Percentiles rank a stretch among this genome's conserved stretches.
Evolutionary conservation across 2,113 vertebrate species (phyloP).

Genomic region (Nannospalax galili): DNA sequence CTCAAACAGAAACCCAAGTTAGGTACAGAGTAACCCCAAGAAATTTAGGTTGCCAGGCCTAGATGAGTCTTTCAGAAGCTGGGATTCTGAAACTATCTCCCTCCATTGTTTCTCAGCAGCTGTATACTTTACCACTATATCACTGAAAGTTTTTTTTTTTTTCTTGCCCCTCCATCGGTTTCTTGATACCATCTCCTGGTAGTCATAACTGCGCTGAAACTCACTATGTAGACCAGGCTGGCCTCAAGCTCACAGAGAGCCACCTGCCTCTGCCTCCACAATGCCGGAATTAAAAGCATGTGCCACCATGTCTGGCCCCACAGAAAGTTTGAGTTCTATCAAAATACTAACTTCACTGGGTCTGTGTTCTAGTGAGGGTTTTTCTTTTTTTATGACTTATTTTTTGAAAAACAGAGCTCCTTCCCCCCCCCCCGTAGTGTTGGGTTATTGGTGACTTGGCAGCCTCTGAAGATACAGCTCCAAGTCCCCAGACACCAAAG

Average conservation of each 20-base stretch:
- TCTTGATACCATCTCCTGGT: too few species aligned
- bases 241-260: too few species aligned
- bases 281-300: too few species aligned
- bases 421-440: background rate
- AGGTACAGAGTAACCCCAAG: background rate
- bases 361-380: background rate
- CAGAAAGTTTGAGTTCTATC: background rate
- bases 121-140: background rate
- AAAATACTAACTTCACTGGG: background rate
- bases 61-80: background rate
- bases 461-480: background rate
- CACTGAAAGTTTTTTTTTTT: too few species aligned
- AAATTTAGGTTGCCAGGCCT: background rate
- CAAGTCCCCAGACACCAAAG: background rate
- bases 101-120: background rate
- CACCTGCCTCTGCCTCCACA: too few species aligned
- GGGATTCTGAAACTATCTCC: slow-evolving; percentile 31
- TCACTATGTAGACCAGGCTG: too few species aligned
- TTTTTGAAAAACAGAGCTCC: background rate
- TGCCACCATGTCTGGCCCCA: too few species aligned
- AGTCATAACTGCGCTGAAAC: too few species aligned
- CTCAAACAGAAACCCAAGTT: background rate
- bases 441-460: background rate
- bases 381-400: slow-evolving; percentile 13
- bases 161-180: too few species aligned